Percentiles rank a stretch among this genome's conserved stretches.
phyloP scores from a whole-genome alignment of 2,888 invertebrate genomes.

The Erynnis tages region DNA sequence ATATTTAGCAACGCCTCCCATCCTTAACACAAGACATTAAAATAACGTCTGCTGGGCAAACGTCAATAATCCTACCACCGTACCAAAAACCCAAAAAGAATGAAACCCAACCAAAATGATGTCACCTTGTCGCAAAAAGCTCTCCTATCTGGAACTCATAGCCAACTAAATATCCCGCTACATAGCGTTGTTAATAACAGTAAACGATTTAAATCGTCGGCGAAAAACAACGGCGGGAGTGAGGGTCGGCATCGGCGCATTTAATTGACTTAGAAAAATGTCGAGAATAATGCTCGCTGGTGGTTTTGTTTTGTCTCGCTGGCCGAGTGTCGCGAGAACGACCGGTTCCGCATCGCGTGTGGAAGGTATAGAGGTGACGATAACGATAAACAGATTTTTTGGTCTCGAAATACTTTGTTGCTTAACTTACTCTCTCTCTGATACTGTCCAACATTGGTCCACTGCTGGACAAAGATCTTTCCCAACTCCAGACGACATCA shows the following conservation, averaged over 20 bases:
- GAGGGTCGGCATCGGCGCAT: slow-evolving; percentile 55
- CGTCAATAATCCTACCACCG: too few relatives aligned
- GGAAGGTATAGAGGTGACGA: not conserved
- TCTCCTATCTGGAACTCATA: slow-evolving; percentile 24
- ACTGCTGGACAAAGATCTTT: too few relatives aligned
- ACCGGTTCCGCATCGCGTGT: slow-evolving; percentile 55
- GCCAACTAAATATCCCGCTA: slow-evolving; percentile 29
- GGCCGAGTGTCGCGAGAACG: slow-evolving; percentile 38
- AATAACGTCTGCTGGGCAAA: too few relatives aligned
- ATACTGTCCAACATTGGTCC: too few relatives aligned
- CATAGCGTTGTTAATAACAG: slow-evolving; percentile 53
- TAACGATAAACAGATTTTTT: not conserved
- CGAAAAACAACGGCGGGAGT: slow-evolving; percentile 44
- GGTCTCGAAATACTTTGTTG: not conserved
- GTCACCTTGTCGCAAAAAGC: slow-evolving; percentile 25
- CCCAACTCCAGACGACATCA: too few relatives aligned
- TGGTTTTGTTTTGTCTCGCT: slow-evolving; percentile 50
- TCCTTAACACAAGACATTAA: too few relatives aligned
- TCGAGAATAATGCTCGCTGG: slow-evolving; percentile 35
- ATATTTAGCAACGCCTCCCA: too few relatives aligned
- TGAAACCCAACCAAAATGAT: slow-evolving; percentile 7
- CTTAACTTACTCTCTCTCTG: too few relatives aligned
- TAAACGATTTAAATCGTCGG: slow-evolving; percentile 53
- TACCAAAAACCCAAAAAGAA: slow-evolving; percentile 10
- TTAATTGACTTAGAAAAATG: slow-evolving; percentile 73